phyloP scores from a whole-genome alignment of 2,888 invertebrate species.

The Pterostichus madidus region DNA sequence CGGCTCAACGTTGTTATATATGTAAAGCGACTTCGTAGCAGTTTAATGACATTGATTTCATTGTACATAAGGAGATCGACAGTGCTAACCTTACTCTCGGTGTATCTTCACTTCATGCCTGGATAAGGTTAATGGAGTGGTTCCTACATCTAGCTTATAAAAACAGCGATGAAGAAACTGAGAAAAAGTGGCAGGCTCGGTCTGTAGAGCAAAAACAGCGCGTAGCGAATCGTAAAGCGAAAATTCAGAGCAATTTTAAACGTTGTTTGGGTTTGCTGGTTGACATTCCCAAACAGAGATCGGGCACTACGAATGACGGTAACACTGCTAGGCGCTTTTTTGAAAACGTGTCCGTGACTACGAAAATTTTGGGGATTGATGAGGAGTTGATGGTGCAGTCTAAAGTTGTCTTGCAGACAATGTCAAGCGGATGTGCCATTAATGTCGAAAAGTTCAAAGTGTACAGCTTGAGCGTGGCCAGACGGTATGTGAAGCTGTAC shows the following conservation, averaged over 20 bases:
- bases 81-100: background rate
- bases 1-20: slow-evolving; percentile 42
- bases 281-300: slow-evolving; percentile 68
- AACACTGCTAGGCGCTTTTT: no score
- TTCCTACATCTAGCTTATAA: slow-evolving; percentile 66
- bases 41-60: slow-evolving; percentile 8
- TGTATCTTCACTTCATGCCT: slow-evolving; percentile 64
- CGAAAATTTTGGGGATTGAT: no score
- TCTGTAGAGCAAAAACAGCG: slow-evolving; percentile 56
- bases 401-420: slow-evolving; percentile 64
- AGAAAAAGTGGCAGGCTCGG: slow-evolving; percentile 67
- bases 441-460: slow-evolving; percentile 56
- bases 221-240: slow-evolving; percentile 43
- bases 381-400: slow-evolving; percentile 50
- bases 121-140: slow-evolving; percentile 68
- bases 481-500: slow-evolving; percentile 60
- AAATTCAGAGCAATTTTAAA: slow-evolving; percentile 50
- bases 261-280: slow-evolving; percentile 47
- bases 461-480: slow-evolving; percentile 55
- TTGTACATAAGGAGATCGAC: no score
- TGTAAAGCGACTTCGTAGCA: slow-evolving; percentile 30
- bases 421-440: slow-evolving; percentile 65
- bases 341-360: no score
- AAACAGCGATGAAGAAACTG: slow-evolving; percentile 20
- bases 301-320: no score